Evolutionary conservation across 2,888 invertebrate genomes (phyloP).

Genomic region (Hydriomena furcata): DNA sequence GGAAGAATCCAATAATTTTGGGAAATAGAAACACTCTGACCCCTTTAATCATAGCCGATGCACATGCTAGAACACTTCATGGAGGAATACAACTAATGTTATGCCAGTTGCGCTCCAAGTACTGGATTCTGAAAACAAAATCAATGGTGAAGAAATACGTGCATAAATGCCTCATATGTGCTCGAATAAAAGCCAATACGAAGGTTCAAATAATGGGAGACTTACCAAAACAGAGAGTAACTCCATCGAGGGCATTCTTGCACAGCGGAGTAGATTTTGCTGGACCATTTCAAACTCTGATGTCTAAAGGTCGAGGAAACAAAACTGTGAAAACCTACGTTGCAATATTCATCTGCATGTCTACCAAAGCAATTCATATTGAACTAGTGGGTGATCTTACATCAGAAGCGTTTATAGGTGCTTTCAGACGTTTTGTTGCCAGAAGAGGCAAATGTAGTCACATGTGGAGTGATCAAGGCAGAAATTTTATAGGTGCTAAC

Average conservation of each 20-base stretch:
- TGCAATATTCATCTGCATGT: slow-evolving; percentile 38
- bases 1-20: slow-evolving; percentile 17
- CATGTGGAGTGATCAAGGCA: slow-evolving; percentile 36
- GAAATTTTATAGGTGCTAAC: slow-evolving; percentile 35
- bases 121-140: slow-evolving; percentile 27
- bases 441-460: slow-evolving; percentile 33
- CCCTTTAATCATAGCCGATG: slow-evolving; percentile 8
- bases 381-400: slow-evolving; percentile 44
- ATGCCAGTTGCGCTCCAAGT: slow-evolving; percentile 24
- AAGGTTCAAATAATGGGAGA: slow-evolving; percentile 40
- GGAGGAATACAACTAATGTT: slow-evolving; percentile 34
- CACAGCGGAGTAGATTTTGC: slow-evolving; percentile 39
- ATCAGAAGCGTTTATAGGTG: slow-evolving; percentile 39
- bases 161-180: slow-evolving; percentile 36
- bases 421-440: slow-evolving; percentile 33
- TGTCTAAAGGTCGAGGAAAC: slow-evolving; percentile 34
- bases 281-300: slow-evolving; percentile 33
- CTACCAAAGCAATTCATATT: slow-evolving; percentile 41
- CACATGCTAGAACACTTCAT: slow-evolving; percentile 34
- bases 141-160: not conserved
- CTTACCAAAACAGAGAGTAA: slow-evolving; percentile 33
- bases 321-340: slow-evolving; percentile 38
- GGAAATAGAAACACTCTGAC: too few relatives aligned
- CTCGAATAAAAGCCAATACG: slow-evolving; percentile 25
- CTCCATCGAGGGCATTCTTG: slow-evolving; percentile 34